Evolutionary conservation across 1,140 invertebrate species (phyloP), one percentile per base, ranked within the genome.

Genomic region (Limonius californicus): DNA sequence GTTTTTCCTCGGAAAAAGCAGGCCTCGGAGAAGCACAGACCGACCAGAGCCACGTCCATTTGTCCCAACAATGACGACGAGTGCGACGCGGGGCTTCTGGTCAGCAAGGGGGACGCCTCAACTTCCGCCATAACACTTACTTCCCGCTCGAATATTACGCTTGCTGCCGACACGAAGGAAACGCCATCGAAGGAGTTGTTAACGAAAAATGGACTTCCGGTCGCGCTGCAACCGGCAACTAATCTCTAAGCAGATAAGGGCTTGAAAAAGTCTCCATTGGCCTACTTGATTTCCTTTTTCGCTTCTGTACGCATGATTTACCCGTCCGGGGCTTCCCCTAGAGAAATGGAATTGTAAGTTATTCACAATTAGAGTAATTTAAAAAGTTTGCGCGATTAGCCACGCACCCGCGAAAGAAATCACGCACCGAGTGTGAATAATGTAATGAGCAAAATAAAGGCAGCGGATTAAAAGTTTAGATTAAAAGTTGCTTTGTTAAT

Each of bases 1-100:
- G 85, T 95, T 19, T 95, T 95, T 69, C 92, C 92, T 0, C 80
- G 87, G 14, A 80, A 80, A 32, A 80, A 80, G 45, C 78, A 78
- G 9, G 78, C 76, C 19, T 76, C 76, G 0, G 80, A 81, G 7
- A 75, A 74, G 39, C 66, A 74, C 20, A 65, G 77, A 6, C 68
- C 75, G 0, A 77, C 77, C 8, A 74, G 76, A 35, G 72, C 74
- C 0, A 76, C 76, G 0, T 79, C 78, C 0, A 73, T 76, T 0
- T 77, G 74, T 18, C 78, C 77, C 0, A 78, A 75, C 14, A 78
- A 81, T 0, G 81, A 83, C 14, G 82, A 84, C 15, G 80, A 83
- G 2, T 78, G 76, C 3, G 83, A 84, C 50, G 75, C 77, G 6
- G 82, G 82, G 7, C 71, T 80, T 0, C 62, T 84, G 20, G 80